Conservation (phyloP, 2,888 invertebrate genomes). For the Tinea trinotella region DNA sequence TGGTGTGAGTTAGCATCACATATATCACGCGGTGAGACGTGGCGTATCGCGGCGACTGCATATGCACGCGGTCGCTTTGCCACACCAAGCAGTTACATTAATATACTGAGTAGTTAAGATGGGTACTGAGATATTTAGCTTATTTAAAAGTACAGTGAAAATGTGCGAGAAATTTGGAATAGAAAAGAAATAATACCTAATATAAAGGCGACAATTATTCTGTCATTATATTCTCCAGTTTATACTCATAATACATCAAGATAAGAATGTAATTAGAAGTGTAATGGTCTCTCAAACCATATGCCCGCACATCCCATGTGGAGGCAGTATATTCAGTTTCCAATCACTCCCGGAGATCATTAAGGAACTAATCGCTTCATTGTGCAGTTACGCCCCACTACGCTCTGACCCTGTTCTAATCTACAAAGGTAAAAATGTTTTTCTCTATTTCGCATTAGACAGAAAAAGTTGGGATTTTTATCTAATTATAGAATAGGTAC, state of each 20-base stretch:
- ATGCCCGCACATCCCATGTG: neutral
- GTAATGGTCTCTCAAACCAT: constrained; percentile 20
- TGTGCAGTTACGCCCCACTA: constrained; percentile 35
- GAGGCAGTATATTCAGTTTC: constrained; percentile 19
- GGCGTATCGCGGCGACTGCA: constrained; percentile 54
- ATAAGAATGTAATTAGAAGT: neutral
- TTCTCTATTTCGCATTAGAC: neutral
- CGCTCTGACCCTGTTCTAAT: constrained; percentile 37
- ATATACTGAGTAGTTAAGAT: neutral
- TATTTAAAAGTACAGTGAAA: no score
- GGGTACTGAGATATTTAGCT: no score
- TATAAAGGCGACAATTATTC: no score
- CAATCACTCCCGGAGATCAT: constrained; percentile 36
- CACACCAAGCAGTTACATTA: neutral
- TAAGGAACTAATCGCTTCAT: constrained; percentile 49
- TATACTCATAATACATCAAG: no score
- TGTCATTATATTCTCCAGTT: no score
- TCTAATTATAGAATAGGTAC: neutral
- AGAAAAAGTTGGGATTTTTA: neutral
- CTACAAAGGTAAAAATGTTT: neutral
- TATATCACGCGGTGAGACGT: constrained; percentile 52
- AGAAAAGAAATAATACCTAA: no score
- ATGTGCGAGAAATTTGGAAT: no score
- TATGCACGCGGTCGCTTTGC: constrained; percentile 10
- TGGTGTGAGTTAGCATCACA: constrained; percentile 50